Evolutionary conservation across 2,797 vertebrate genomes (phyloP).

Genomic region (Meriones psammophilus): DNA sequence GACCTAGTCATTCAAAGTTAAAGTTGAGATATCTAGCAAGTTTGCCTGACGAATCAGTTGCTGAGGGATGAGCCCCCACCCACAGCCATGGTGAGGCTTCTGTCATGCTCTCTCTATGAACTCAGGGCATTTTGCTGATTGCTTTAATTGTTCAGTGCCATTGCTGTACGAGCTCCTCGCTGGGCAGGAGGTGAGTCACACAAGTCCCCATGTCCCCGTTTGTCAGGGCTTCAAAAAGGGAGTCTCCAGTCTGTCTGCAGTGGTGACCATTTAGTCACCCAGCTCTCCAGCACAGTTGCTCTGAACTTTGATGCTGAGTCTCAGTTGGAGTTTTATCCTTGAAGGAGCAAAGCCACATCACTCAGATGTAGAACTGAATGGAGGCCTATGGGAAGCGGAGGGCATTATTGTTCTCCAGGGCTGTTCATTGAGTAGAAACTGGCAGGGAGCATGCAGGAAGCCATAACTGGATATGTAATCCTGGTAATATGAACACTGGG

Average conservation of each 20-base stretch:
- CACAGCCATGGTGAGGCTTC: background rate
- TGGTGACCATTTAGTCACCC: background rate
- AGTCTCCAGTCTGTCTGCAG: background rate
- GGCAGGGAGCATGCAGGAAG: constrained; percentile 77
- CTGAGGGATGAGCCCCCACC: background rate
- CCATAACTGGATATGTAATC: constrained; percentile 76
- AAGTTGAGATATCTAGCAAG: constrained; percentile 63
- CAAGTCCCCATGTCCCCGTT: rapidly evolving
- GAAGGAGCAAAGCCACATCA: background rate
- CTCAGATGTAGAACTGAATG: constrained; percentile 3
- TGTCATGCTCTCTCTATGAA: background rate
- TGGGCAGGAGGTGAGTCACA: background rate
- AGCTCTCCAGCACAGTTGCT: background rate
- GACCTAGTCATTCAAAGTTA: constrained; percentile 74
- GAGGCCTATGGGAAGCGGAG: constrained; percentile 49
- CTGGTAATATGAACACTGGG: constrained; percentile 74
- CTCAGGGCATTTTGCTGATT: constrained; percentile 23
- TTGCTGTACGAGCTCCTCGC: background rate
- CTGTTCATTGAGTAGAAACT: constrained; percentile 82
- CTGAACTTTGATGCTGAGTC: background rate
- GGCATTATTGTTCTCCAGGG: constrained; percentile 84
- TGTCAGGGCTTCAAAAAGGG: background rate
- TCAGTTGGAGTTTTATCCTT: background rate
- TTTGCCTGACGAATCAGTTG: constrained; percentile 25
- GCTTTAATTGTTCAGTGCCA: constrained; percentile 3